Base-by-base conservation (phyloP, 2,113 vertebrate genomes). In the Zapus hudsonius region DNA sequence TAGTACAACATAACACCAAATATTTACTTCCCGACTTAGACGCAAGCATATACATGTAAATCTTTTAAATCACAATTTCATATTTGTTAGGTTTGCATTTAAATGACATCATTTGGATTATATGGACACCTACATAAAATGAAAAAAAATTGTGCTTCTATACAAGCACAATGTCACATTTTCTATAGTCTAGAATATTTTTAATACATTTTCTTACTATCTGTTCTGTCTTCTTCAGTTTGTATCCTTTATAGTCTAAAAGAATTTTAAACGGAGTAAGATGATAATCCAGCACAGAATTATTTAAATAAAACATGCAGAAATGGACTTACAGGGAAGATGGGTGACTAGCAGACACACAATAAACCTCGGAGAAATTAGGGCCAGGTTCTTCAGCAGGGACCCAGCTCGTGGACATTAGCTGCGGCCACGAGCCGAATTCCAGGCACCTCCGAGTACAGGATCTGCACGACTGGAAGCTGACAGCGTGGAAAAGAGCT, bases 161-260 rank as follows among this genome's bases (percentile, higher is more conserved):
- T n/a, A 73, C 0, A 3, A 84, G 44, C 81, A 27, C 38, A 79
- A 20, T 55, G 5, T 52, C 29, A 63, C 16, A 67, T 92, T 88
- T 89, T 64, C 78, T 87, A 94, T 8, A 87, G 52, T 89, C 64
- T 59, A 63, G 78, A 86, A 70, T 78, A 22, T 64, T 47, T 81
- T 85, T 2, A 55, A 44, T 85, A 63, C 69, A 33, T 12, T 63
- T 85, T 70, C 72, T 95, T 76, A 7, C 1, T 83, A 75, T 88
- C n/a, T 86, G 7, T 63, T 82, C 38, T 75, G 47, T 40, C 87
- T 83, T 93, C 42, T 82, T 76, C 33, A 15, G 42, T 74, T 95
- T 96, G 3, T 84, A 66, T 67, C 4, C 42, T 88, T 94, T 95
- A 84, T 44, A 92, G 91, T 81, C 90, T 73, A 90, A 59, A 19